Evolutionary conservation across 2,797 vertebrate genomes (phyloP).

Genomic region (Urocyon cinereoargenteus): DNA sequence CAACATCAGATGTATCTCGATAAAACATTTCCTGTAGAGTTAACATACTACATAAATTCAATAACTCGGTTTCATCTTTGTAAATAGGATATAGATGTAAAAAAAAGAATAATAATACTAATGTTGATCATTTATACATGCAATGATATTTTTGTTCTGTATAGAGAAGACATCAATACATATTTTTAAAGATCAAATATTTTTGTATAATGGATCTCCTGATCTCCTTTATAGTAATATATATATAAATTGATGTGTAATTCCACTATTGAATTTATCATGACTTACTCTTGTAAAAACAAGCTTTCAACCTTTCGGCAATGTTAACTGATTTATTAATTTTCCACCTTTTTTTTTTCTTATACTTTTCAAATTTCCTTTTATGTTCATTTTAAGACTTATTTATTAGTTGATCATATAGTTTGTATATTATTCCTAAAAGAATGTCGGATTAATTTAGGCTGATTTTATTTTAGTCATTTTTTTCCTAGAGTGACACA

Average conservation of each 20-base stretch:
- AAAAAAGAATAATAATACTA: slow-evolving; percentile 72
- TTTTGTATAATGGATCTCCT: slow-evolving; percentile 77
- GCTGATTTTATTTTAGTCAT: neutral
- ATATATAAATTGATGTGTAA: slow-evolving; percentile 61
- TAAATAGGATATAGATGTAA: slow-evolving; percentile 67
- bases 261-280: slow-evolving; percentile 64
- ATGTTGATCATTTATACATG: slow-evolving; percentile 81
- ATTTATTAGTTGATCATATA: neutral
- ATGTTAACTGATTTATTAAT: neutral
- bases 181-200: slow-evolving; percentile 82
- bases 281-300: neutral
- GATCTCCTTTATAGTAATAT: slow-evolving; percentile 70
- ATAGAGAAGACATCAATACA: slow-evolving; percentile 68
- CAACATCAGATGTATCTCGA: neutral
- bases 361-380: neutral
- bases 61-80: slow-evolving; percentile 41
- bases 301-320: slow-evolving; percentile 38
- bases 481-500: neutral
- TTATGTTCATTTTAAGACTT: neutral
- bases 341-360: slow-evolving; percentile 33
- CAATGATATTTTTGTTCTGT: slow-evolving; percentile 77
- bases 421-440: neutral
- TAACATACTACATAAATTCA: slow-evolving; percentile 52
- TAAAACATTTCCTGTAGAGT: slow-evolving; percentile 43
- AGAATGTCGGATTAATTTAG: neutral